These are phyloP conservation scores for Pristionchus fissidentatus DNA, from an alignment of 2,888 invertebrate species.

Conservation along the genomic window DNA sequence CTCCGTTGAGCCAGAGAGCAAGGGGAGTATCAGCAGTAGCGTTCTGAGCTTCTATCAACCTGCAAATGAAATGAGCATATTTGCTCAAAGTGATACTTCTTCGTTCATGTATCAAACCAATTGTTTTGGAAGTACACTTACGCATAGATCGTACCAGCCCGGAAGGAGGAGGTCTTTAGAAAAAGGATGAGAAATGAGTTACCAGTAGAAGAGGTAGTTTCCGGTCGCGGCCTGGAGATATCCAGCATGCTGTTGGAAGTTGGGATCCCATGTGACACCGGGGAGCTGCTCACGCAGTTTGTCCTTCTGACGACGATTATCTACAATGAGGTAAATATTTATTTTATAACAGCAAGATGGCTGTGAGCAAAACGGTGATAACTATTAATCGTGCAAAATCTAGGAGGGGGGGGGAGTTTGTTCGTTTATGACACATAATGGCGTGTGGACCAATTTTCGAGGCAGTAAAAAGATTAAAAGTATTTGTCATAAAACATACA, in stretches of 20 bases:
- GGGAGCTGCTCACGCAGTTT: conserved; percentile 60
- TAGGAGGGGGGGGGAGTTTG: background rate
- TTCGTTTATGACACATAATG: too few relatives aligned
- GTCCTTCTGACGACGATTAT: conserved; percentile 31
- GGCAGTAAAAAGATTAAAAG: too few relatives aligned
- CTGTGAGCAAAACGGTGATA: too few relatives aligned
- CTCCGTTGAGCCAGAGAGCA: conserved; percentile 71
- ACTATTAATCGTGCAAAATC: background rate
- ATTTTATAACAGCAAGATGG: too few relatives aligned
- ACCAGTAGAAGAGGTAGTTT: conserved; percentile 76
- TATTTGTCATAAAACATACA: background rate
- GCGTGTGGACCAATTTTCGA: too few relatives aligned
- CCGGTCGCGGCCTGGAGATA: conserved; percentile 69
- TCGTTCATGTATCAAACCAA: background rate
- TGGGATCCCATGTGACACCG: conserved; percentile 66
- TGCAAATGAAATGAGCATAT: conserved; percentile 53
- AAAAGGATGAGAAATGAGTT: background rate
- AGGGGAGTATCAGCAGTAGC: conserved; percentile 53
- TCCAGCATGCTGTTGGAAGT: conserved; percentile 78
- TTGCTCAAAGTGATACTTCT: background rate
- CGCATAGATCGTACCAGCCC: background rate
- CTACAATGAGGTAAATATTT: background rate
- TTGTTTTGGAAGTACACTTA: background rate
- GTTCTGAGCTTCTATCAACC: conserved; percentile 77
- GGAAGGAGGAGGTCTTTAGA: background rate